Evolutionary conservation across 2,888 invertebrate species (phyloP), one percentile per base, ranked within the genome.

Genomic region (Drosophila paranaensis): DNA sequence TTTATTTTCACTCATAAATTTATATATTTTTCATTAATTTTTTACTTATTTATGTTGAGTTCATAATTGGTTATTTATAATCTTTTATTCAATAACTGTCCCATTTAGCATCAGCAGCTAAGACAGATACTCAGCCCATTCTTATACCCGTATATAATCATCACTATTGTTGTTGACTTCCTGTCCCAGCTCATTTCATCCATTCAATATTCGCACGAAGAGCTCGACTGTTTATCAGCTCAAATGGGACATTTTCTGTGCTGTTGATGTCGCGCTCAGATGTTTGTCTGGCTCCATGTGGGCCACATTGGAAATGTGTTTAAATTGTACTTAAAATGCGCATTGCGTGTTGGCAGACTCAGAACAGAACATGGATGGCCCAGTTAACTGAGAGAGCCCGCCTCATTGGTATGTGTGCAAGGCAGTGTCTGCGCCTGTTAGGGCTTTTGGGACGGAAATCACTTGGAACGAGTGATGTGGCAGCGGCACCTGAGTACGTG

Each of bases 281-380:
- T 68, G 37, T 25, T 57, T 55, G 33, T 30, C 42, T 48, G 40
- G 33, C 42, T 55, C 25, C 42, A 55, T 68, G 50, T 56, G 54
- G 60, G 46, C 50, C 54, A 54, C 62, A 68, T 66, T 61, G 69
- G 61, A 69, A 55, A 64, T 77, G 65, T 55, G 57, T 66, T 68
- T 66, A 72, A 82, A 71, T 68, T 85, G 65, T 77, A 51, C 78
- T 86, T 86, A 71, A 86, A 82, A 83, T 82, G 60, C 81, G 77
- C 53, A 72, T 43, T 71, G 81, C 81, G 83, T 82, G 75, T 63
- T 54, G 16, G 27, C 69, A 60, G 30, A 58, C 68, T 60, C 55
- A 40, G 46, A 60, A 55, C n/a, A 58, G n/a, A n/a, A n/a, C n/a
- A n/a, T n/a, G n/a, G n/a, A n/a, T 54, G 35, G 70, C 61, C 48